These are phyloP conservation scores for Macquaria ambigua DNA, from an alignment of 2,113 vertebrate species.

Conservation along the genomic window DNA sequence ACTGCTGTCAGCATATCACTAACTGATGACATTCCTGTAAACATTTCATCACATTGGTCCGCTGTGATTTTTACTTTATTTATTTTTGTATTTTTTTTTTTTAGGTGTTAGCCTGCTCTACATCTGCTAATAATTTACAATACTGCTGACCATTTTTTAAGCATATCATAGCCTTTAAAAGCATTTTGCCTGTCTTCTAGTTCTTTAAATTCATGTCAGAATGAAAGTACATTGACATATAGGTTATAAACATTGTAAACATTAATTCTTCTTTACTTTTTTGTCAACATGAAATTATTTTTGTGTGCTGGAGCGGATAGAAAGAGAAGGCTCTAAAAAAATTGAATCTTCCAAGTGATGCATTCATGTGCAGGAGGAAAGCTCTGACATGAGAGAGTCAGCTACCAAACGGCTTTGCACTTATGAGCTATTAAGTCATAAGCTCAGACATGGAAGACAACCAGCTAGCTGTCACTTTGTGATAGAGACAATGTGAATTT, in stretches of 20 bases:
- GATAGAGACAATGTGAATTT: neutral
- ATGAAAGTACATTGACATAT: neutral
- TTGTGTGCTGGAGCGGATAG: neutral
- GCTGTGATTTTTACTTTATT: constrained; percentile 12
- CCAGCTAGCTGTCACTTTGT: neutral
- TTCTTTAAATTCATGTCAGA: neutral
- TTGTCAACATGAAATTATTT: neutral
- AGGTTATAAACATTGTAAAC: neutral
- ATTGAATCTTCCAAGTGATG: constrained; percentile 4
- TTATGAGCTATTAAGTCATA: neutral
- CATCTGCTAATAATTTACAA: neutral
- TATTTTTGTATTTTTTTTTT: neutral
- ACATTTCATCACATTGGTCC: constrained; percentile 36
- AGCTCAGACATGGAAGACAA: neutral
- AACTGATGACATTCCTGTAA: constrained; percentile 58
- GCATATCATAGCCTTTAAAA: constrained; percentile 2
- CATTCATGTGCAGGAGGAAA: constrained; percentile 10
- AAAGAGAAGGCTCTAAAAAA: neutral
- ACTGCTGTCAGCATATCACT: constrained; percentile 72
- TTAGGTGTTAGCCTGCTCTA: neutral
- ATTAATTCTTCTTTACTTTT: neutral
- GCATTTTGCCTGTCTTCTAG: neutral
- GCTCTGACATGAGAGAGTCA: neutral
- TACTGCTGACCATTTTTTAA: neutral
- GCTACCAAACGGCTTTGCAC: constrained; percentile 12